Evolutionary conservation across 1,140 invertebrate species (phyloP).

Genomic region (Stegodyphus mimosarum): DNA sequence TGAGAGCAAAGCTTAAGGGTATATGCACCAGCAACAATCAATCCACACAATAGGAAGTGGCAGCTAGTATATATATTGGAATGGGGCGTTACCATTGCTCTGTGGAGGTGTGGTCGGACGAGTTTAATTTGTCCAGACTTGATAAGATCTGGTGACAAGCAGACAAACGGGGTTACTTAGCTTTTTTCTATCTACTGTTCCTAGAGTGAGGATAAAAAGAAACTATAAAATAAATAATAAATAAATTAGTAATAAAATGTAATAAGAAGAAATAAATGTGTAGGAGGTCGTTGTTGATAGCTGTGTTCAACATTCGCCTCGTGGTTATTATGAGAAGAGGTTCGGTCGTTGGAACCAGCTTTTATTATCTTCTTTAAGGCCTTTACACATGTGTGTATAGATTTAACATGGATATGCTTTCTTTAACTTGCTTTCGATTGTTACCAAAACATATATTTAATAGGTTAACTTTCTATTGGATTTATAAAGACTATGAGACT

Average conservation of each 20-base stretch:
- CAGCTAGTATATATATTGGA: constrained; percentile 37
- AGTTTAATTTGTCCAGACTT: constrained; percentile 51
- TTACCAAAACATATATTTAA: no score
- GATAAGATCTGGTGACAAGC: constrained; percentile 59
- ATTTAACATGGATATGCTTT: no score
- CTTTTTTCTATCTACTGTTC: constrained; percentile 9
- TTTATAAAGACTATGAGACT: no score
- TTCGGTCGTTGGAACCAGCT: neutral
- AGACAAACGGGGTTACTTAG: constrained; percentile 54
- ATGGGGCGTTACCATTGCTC: constrained; percentile 39
- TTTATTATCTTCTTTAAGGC: no score
- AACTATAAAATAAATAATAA: constrained; percentile 14
- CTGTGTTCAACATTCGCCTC: constrained; percentile 16
- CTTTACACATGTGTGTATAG: no score
- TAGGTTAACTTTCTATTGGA: no score
- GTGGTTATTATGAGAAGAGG: neutral
- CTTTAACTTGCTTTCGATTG: no score
- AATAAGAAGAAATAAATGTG: constrained; percentile 39
- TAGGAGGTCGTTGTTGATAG: constrained; percentile 56
- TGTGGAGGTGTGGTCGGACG: constrained; percentile 42
- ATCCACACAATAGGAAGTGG: constrained; percentile 36
- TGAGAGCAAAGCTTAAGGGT: constrained; percentile 30
- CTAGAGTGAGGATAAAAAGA: neutral
- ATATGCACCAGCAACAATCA: constrained; percentile 27
- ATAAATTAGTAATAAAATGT: constrained; percentile 18